A percentile compares a stretch with the other conserved stretches of the same genome.
phyloP scores from a whole-genome alignment of 1,140 invertebrate species.

The Meteorus sp. region DNA sequence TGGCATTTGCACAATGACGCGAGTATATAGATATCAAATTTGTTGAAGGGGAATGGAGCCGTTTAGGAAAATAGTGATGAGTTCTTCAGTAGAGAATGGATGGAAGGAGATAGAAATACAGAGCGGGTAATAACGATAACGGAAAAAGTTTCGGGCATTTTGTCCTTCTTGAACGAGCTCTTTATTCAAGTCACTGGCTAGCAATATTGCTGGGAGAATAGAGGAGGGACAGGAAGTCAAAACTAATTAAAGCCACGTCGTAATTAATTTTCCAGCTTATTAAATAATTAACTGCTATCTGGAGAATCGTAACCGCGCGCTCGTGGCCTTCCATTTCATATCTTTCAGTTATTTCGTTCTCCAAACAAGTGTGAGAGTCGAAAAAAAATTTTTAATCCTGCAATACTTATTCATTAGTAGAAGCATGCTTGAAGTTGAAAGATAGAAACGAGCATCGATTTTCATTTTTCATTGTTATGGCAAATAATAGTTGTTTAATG shows the following conservation, averaged over 20 bases:
- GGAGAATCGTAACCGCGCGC: conserved; percentile 24
- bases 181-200: conserved; percentile 6
- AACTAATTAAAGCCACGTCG: conserved; percentile 41
- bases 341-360: background rate
- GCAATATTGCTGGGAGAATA: background rate
- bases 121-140: too few relatives aligned
- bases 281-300: conserved; percentile 48
- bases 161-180: too few relatives aligned
- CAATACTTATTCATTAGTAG: background rate
- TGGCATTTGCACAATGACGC: too few relatives aligned
- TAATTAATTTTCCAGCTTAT: conserved; percentile 50
- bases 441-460: background rate
- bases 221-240: background rate
- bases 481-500: background rate
- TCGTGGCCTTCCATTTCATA: too few relatives aligned
- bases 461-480: background rate
- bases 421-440: background rate
- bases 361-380: too few relatives aligned
- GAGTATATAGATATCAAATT: too few relatives aligned
- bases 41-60: too few relatives aligned
- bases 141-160: too few relatives aligned
- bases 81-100: too few relatives aligned
- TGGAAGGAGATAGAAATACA: too few relatives aligned
- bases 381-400: background rate
- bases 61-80: too few relatives aligned